These are phyloP conservation scores for Oplegnathus fasciatus DNA, from an alignment of 2,113 vertebrate species.

Conservation along the genomic window DNA sequence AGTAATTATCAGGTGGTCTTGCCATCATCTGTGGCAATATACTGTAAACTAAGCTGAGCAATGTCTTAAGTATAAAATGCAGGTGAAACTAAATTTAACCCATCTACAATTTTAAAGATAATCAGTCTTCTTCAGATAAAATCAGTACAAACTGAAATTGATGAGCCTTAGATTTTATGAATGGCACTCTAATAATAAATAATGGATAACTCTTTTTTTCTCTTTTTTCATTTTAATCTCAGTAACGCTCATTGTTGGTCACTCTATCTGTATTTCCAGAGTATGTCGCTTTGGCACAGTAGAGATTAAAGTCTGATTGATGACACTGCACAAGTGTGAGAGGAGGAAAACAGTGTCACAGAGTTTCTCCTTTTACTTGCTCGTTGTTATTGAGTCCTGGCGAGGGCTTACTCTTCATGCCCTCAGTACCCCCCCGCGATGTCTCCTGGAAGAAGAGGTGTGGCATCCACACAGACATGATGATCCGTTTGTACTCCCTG, in stretches of 20 bases:
- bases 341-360: constrained; percentile 15
- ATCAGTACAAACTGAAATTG: constrained; percentile 19
- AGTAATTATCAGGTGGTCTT: background rate
- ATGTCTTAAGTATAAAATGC: background rate
- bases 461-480: constrained; percentile 58
- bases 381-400: constrained; percentile 65
- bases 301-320: background rate
- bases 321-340: constrained; percentile 19
- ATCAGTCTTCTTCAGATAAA: background rate
- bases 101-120: background rate
- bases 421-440: constrained; percentile 55
- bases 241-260: background rate
- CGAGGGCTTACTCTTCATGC: constrained; percentile 50
- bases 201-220: background rate
- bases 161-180: constrained; percentile 9
- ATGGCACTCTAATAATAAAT: constrained; percentile 17
- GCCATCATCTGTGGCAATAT: background rate
- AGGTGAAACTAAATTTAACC: background rate
- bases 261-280: background rate
- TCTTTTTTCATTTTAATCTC: background rate
- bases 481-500: constrained; percentile 55
- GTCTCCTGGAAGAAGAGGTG: constrained; percentile 63
- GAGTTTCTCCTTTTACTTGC: constrained; percentile 45
- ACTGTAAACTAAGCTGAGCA: background rate
- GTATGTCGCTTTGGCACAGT: constrained; percentile 42